A percentile compares a stretch with the other conserved stretches of the same genome.
These are phyloP conservation scores for Nomada flava DNA, from an alignment of 2,888 invertebrate genomes.

Conservation along the genomic window DNA sequence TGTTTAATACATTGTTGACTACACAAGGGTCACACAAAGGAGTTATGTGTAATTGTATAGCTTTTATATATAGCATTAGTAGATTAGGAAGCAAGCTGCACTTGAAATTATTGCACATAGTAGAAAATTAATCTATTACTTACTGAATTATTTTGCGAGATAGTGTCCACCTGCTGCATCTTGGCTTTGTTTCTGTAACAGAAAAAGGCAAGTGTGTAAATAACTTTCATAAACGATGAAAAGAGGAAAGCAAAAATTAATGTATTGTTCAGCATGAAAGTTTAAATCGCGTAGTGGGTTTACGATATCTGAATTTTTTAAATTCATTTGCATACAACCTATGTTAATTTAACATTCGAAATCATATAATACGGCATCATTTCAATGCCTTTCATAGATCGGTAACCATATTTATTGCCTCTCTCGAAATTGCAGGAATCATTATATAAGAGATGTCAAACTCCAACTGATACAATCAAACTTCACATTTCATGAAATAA, in stretches of 20 bases:
- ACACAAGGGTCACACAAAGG: conserved; percentile 42
- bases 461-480: conserved; percentile 47
- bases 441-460: conserved; percentile 43
- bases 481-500: conserved; percentile 52
- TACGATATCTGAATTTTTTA: conserved; percentile 32
- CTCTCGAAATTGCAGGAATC: conserved; percentile 39
- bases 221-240: conserved; percentile 24
- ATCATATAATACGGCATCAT: conserved; percentile 30
- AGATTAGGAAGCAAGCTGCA: conserved; percentile 69
- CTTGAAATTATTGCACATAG: conserved; percentile 33
- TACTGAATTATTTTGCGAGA: conserved; percentile 86
- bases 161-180: conserved; percentile 87
- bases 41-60: conserved; percentile 46
- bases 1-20: conserved; percentile 40
- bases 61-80: conserved; percentile 63
- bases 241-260: background rate
- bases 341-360: conserved; percentile 34
- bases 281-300: conserved; percentile 32
- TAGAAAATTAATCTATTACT: conserved; percentile 73
- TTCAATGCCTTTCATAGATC: conserved; percentile 41
- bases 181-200: conserved; percentile 84
- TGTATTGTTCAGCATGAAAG: conserved; percentile 26
- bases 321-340: conserved; percentile 46
- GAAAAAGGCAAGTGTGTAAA: conserved; percentile 63
- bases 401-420: conserved; percentile 32